Evolutionary conservation across 2,113 vertebrate genomes (phyloP), one percentile per base, ranked within the genome.

Genomic region (Zapornia atra): DNA sequence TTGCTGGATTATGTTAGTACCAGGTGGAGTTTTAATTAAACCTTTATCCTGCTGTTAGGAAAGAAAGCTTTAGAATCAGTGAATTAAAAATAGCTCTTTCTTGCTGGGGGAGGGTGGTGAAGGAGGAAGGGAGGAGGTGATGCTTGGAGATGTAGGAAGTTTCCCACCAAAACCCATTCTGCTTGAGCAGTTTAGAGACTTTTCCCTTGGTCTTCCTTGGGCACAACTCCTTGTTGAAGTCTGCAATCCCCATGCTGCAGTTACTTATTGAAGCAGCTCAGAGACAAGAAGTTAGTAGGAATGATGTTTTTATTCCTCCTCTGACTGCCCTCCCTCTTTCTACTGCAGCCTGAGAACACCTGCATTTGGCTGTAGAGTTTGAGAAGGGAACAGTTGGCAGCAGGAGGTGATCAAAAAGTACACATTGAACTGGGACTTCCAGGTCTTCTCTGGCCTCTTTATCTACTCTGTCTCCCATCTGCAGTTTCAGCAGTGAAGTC

Each of bases 1-100:
- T 93, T 72, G 50, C 57, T 80, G 95, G 85, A 90, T 97, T 95
- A 94, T 33, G 66, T 68, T 85, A 85, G 38, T 82, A 64, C 29
- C 73, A 93, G 75, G 94, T 94, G 53, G 78, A 88, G 44, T 88
- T 95, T 65, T 93, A 96, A 93, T 97, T 92, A 93, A 94, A 85
- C 22, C 12, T 93, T 61, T 85, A 5, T 65, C 53, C 59, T 94
- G 78, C 90, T 65, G 24, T 61, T 76, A 56, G 25, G 53, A 87
- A 91, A 85, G 57, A 9, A 89, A 89, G 81, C 69, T 88, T 87
- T 85, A 31, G 57, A 76, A 68, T 71, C 75, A 79, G 48, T 76
- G 75, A 90, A 93, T 50, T 88, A 48, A 79, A 90, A 85, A 72
- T 2, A 85, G 34, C 7, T 44, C 33, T 69, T 46, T 44, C 31